A percentile compares a stretch with the other conserved stretches of the same genome.
These are phyloP conservation scores for Nylanderia fulva DNA, from an alignment of 1,140 invertebrate genomes.

Conservation along the genomic window DNA sequence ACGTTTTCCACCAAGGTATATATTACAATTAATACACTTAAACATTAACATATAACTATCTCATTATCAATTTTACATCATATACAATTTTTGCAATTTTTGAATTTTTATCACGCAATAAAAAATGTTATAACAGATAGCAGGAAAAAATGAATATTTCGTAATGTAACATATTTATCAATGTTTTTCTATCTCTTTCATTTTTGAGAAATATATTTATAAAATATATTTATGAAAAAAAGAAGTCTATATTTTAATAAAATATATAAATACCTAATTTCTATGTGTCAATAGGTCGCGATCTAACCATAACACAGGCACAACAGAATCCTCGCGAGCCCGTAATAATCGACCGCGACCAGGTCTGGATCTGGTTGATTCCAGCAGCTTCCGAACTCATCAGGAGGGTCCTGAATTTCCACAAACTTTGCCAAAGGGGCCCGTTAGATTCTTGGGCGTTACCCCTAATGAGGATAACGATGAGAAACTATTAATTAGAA, in stretches of 20 bases:
- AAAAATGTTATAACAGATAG: too few species aligned
- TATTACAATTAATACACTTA: not conserved
- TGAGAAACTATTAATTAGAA: constrained; percentile 72
- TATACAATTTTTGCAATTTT: too few species aligned
- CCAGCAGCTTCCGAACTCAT: constrained; percentile 92
- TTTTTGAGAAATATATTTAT: not conserved
- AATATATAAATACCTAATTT: not conserved
- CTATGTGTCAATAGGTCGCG: constrained; percentile 75
- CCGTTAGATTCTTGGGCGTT: constrained; percentile 87
- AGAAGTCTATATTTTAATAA: not conserved
- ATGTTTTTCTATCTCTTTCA: not conserved
- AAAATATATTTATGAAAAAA: too few species aligned
- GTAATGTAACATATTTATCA: too few species aligned
- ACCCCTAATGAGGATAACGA: constrained; percentile 87
- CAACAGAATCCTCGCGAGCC: constrained; percentile 83
- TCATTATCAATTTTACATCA: too few species aligned
- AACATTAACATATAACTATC: not conserved
- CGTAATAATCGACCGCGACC: constrained; percentile 88
- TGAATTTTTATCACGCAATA: too few species aligned
- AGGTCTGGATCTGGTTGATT: constrained; percentile 92
- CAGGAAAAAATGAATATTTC: too few species aligned
- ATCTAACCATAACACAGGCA: constrained; percentile 82
- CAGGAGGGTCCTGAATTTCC: constrained; percentile 87
- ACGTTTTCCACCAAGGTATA: constrained; percentile 91
- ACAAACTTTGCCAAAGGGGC: constrained; percentile 86